phyloP scores from a whole-genome alignment of 1,140 invertebrate genomes.

The Leucophenga varia region DNA sequence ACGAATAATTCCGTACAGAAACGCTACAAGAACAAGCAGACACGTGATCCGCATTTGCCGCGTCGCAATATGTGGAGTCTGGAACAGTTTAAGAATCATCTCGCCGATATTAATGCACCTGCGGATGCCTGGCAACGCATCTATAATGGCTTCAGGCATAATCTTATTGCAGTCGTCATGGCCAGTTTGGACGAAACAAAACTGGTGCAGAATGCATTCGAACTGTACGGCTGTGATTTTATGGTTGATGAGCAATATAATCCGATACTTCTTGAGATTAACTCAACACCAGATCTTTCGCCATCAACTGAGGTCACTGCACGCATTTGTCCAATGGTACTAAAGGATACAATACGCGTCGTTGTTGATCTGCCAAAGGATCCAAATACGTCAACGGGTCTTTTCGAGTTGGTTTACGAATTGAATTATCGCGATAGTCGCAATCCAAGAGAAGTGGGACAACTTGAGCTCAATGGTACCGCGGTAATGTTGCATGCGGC shows the following conservation, averaged over 20 bases:
- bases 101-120: constrained; percentile 57
- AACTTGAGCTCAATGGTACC: constrained; percentile 36
- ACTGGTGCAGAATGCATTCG: constrained; percentile 77
- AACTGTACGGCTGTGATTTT: constrained; percentile 92
- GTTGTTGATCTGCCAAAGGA: constrained; percentile 62
- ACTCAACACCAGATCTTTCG: constrained; percentile 84
- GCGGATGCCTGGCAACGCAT: constrained; percentile 67
- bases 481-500: constrained; percentile 31
- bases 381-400: constrained; percentile 59
- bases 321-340: constrained; percentile 75
- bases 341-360: constrained; percentile 87
- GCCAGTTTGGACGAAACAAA: constrained; percentile 76
- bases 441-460: constrained; percentile 17
- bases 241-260: constrained; percentile 81
- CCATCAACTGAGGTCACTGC: constrained; percentile 80
- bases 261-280: constrained; percentile 93
- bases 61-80: constrained; percentile 85
- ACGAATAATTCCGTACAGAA: constrained; percentile 91
- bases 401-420: constrained; percentile 59
- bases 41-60: constrained; percentile 68
- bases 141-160: constrained; percentile 84
- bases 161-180: constrained; percentile 77
- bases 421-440: constrained; percentile 41
- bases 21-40: constrained; percentile 72
- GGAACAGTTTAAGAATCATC: constrained; percentile 71